phyloP scores from a whole-genome alignment of 37 sponge, comb jelly and placozoan species.

The Corticium candelabrum region DNA sequence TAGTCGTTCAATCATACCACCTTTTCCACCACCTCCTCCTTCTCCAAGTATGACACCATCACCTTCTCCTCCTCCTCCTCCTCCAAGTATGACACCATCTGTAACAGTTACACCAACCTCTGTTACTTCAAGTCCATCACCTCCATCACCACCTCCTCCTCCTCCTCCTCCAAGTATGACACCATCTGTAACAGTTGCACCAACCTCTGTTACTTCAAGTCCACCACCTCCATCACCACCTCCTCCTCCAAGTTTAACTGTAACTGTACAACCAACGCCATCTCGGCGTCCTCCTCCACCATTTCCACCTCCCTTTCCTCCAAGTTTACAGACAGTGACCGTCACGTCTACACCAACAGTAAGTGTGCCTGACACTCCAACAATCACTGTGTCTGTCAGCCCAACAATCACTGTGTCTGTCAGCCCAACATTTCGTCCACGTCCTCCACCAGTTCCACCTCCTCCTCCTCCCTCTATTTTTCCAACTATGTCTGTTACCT shows the following conservation, averaged over 20 bases:
- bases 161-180: not conserved
- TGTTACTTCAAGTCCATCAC: not conserved
- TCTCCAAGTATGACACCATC: not conserved
- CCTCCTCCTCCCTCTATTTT: too few species aligned
- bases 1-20: not conserved
- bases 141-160: not conserved
- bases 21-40: not conserved
- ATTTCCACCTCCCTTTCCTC: not conserved
- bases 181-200: not conserved
- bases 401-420: too few species aligned
- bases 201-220: not conserved
- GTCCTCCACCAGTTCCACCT: too few species aligned
- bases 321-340: too few species aligned
- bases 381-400: too few species aligned
- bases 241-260: not conserved
- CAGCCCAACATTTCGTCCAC: too few species aligned
- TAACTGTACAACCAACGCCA: not conserved
- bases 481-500: too few species aligned
- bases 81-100: not conserved
- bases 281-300: not conserved
- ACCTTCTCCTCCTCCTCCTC: not conserved
- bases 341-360: too few species aligned
- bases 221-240: not conserved
- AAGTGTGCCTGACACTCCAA: too few species aligned
- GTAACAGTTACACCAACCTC: not conserved